phyloP scores from a whole-genome alignment of 2,113 vertebrate species.

The Dicentrarchus labrax region DNA sequence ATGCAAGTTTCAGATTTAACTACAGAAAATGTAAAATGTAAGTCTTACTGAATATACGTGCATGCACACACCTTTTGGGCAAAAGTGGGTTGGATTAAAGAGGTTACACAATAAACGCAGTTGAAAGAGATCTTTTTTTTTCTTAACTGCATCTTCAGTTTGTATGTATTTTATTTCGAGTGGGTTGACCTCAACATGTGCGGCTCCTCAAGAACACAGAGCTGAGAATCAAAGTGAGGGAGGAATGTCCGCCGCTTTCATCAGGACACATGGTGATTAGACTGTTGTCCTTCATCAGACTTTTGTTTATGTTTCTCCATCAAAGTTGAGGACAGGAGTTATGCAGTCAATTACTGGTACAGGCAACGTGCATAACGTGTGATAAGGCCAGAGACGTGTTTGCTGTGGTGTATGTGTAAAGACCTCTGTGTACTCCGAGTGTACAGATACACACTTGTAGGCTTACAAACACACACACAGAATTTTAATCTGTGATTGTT shows the following conservation, averaged over 20 bases:
- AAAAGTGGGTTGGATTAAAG: background rate
- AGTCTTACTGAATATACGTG: too few relatives aligned
- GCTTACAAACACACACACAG: background rate
- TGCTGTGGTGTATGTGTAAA: background rate
- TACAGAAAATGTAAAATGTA: background rate
- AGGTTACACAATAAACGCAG: background rate
- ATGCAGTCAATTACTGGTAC: constrained; percentile 19
- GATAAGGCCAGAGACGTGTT: constrained; percentile 32
- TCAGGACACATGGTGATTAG: constrained; percentile 19
- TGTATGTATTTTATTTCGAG: background rate
- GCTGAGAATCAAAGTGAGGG: constrained; percentile 21
- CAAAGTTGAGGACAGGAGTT: constrained; percentile 35
- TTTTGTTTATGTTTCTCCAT: constrained; percentile 52
- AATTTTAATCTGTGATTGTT: constrained; percentile 54
- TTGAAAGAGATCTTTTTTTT: background rate
- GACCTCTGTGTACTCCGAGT: background rate
- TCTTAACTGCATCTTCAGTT: background rate
- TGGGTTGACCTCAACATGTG: background rate
- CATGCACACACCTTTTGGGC: background rate
- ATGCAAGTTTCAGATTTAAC: background rate
- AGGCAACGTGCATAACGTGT: background rate
- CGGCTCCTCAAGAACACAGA: background rate
- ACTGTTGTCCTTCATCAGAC: constrained; percentile 19
- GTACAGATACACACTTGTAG: constrained; percentile 1
- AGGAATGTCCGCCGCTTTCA: constrained; percentile 42